Percentiles rank a stretch among this genome's conserved stretches.
phyloP scores from a whole-genome alignment of 2,113 vertebrate species.

The Rhynchomys soricoides region DNA sequence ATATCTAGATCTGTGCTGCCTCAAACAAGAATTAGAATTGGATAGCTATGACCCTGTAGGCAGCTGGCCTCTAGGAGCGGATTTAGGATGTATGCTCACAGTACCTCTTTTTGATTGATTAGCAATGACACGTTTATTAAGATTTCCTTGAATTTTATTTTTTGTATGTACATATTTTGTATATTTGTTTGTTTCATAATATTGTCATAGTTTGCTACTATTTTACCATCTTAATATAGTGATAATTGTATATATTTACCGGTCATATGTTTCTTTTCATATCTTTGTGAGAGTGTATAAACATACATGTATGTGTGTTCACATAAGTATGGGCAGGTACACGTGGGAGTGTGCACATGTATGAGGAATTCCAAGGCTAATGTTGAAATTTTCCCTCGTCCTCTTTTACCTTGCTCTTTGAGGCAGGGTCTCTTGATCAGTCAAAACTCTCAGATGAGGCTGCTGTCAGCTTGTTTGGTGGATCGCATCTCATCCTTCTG shows the following conservation, averaged over 20 bases:
- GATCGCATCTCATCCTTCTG: background rate
- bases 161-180: background rate
- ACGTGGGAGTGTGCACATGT: background rate
- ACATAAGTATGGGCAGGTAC: background rate
- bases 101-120: background rate
- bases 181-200: background rate
- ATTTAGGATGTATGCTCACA: background rate
- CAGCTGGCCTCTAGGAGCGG: background rate
- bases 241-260: background rate
- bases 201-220: background rate
- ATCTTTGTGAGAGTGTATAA: background rate
- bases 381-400: background rate
- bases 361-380: background rate
- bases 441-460: background rate
- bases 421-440: background rate
- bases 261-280: background rate
- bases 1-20: background rate
- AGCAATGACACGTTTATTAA: background rate
- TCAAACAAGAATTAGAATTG: background rate
- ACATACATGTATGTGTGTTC: background rate
- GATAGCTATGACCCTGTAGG: background rate
- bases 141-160: background rate
- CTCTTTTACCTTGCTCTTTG: background rate
- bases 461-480: background rate
- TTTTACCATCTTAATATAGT: conserved; percentile 25